A percentile compares a stretch with the other conserved stretches of the same genome.
phyloP scores from a whole-genome alignment of 1,140 invertebrate genomes.

The Vollenhovia emeryi region DNA sequence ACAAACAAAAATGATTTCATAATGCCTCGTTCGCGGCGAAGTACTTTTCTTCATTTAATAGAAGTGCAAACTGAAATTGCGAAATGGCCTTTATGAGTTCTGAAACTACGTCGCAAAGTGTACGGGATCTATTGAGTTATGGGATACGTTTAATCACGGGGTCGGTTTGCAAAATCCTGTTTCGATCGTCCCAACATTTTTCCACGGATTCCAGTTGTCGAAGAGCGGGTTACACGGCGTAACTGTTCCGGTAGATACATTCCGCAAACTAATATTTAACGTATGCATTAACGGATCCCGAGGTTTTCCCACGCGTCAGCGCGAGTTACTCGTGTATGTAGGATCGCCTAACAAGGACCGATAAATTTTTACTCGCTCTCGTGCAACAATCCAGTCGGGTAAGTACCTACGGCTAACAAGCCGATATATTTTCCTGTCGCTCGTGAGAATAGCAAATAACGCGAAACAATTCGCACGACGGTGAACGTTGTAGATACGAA shows the following conservation, averaged over 20 bases:
- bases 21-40: neutral
- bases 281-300: conserved; percentile 10
- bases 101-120: neutral
- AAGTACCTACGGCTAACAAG: neutral
- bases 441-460: conserved; percentile 43
- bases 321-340: neutral
- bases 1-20: neutral
- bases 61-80: neutral
- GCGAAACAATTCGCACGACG: neutral
- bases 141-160: neutral
- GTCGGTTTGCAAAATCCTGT: neutral
- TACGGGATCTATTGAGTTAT: neutral
- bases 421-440: conserved; percentile 50
- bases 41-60: neutral
- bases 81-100: neutral
- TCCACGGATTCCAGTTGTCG: neutral
- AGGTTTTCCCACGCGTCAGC: conserved; percentile 54
- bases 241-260: conserved; percentile 25
- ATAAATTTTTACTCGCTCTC: conserved; percentile 57
- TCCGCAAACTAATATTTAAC: conserved; percentile 32
- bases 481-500: neutral
- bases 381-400: conserved; percentile 28
- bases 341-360: conserved; percentile 52
- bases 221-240: conserved; percentile 15
- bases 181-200: neutral